These are phyloP conservation scores for Chesias legatella DNA, from an alignment of 2,888 invertebrate genomes.

Conservation along the genomic window DNA sequence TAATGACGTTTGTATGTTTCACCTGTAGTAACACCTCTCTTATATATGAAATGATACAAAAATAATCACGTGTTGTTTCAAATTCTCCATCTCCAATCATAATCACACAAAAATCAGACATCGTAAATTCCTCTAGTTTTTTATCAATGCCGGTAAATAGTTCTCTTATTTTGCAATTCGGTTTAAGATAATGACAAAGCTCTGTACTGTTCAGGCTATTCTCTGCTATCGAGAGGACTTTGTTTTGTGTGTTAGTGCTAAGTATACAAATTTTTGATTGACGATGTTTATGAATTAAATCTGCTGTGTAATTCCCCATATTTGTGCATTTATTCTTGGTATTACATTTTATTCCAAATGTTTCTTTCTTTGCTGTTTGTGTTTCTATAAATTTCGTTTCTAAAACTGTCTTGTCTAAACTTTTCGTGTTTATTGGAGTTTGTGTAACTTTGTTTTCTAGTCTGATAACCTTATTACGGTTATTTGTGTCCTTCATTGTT, in stretches of 20 bases:
- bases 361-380: too few relatives aligned
- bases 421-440: too few relatives aligned
- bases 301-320: too few relatives aligned
- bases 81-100: constrained; percentile 5
- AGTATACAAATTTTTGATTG: too few relatives aligned
- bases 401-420: too few relatives aligned
- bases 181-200: constrained; percentile 1
- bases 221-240: background rate
- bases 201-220: background rate
- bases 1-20: constrained; percentile 2
- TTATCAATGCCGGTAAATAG: background rate
- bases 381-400: too few relatives aligned
- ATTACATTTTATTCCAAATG: too few relatives aligned
- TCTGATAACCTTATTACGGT: too few relatives aligned
- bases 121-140: background rate
- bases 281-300: too few relatives aligned
- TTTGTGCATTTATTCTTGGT: too few relatives aligned
- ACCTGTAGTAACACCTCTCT: background rate
- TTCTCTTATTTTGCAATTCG: background rate
- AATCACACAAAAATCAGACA: constrained; percentile 2
- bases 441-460: too few relatives aligned
- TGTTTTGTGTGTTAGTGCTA: constrained; percentile 1
- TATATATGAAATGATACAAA: background rate
- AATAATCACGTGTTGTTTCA: background rate
- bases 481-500: too few relatives aligned